These are phyloP conservation scores for Hypselothyrea guttata DNA, from an alignment of 2,888 invertebrate species.

Conservation along the genomic window DNA sequence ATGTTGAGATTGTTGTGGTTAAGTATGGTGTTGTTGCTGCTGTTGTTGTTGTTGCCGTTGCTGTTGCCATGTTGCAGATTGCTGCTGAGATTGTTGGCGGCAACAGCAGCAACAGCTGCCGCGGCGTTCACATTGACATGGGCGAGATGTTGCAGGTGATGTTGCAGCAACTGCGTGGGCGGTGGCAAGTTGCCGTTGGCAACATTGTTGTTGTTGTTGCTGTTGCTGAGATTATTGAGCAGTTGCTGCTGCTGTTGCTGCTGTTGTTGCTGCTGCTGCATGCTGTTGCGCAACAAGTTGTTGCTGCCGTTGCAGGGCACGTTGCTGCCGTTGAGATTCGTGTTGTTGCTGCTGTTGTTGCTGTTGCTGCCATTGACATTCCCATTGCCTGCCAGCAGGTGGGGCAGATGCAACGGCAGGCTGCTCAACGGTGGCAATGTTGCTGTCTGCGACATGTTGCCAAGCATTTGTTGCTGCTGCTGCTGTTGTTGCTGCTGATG, in stretches of 20 bases:
- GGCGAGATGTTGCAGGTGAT: conserved; percentile 82
- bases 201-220: conserved; percentile 54
- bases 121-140: conserved; percentile 79
- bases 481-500: conserved; percentile 75
- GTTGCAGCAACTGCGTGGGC: conserved; percentile 81
- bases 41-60: conserved; percentile 45
- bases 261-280: too few relatives aligned
- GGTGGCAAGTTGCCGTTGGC: conserved; percentile 73
- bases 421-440: conserved; percentile 80
- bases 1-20: conserved; percentile 72
- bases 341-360: conserved; percentile 33
- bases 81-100: conserved; percentile 67
- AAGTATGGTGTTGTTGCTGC: conserved; percentile 60
- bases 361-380: conserved; percentile 33
- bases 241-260: conserved; percentile 69
- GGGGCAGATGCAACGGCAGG: conserved; percentile 81
- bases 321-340: conserved; percentile 48
- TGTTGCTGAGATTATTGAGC: conserved; percentile 61
- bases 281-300: conserved; percentile 70
- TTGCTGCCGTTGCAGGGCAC: conserved; percentile 41
- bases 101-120: conserved; percentile 74
- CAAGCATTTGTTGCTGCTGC: conserved; percentile 77
- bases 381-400: conserved; percentile 69
- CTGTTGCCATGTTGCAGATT: conserved; percentile 46
- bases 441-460: conserved; percentile 75